Conservation (phyloP, 2,797 vertebrate species). For the Rhynchotus rufescens region DNA sequence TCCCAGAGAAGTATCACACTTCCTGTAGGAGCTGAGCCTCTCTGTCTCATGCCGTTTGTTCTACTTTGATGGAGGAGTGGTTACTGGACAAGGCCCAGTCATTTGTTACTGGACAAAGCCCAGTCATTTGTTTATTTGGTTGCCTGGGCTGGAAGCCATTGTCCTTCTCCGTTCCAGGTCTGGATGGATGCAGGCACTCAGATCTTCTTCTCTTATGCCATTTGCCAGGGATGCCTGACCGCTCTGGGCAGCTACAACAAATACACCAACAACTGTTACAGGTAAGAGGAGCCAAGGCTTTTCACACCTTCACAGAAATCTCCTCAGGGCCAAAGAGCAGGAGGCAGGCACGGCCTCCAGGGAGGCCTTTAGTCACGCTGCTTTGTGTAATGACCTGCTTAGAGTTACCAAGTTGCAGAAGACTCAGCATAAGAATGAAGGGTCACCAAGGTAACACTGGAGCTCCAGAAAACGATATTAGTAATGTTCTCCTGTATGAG, state of each 20-base stretch:
- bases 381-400: neutral
- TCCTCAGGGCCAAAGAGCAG: neutral
- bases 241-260: constrained; percentile 95
- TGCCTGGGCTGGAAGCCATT: neutral
- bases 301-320: neutral
- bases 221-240: constrained; percentile 91
- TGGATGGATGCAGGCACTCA: constrained; percentile 91
- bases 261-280: constrained; percentile 94
- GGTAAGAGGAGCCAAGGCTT: constrained; percentile 73
- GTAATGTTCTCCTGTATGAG: neutral
- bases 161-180: constrained; percentile 77
- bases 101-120: neutral
- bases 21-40: neutral
- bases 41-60: neutral
- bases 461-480: neutral
- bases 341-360: neutral
- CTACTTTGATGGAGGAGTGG: neutral
- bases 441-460: neutral
- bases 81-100: no score
- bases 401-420: neutral
- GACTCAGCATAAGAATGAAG: neutral
- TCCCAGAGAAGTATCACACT: neutral
- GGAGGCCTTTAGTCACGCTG: neutral
- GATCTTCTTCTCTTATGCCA: constrained; percentile 90
- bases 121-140: neutral